A percentile compares a stretch with the other conserved stretches of the same genome.
These are phyloP conservation scores for Drosophila pandora DNA, from an alignment of 1,140 invertebrate species.

Conservation along the genomic window DNA sequence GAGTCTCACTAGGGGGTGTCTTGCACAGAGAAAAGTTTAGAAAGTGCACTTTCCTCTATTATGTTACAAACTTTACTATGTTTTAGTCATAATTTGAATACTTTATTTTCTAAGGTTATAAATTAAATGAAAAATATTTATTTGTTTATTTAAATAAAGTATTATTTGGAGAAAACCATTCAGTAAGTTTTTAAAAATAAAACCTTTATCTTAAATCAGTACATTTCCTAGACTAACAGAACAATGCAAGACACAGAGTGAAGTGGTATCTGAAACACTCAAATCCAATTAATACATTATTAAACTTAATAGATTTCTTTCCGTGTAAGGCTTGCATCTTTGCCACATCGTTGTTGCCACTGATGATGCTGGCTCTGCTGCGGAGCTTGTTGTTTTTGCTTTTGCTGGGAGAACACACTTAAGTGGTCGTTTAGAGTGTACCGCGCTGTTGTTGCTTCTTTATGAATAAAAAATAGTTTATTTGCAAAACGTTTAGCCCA, in stretches of 20 bases:
- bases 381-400: slow-evolving; percentile 24
- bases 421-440: slow-evolving; percentile 76
- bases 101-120: no score
- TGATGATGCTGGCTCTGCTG: slow-evolving; percentile 30
- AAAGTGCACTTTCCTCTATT: no score
- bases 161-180: no score
- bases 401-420: slow-evolving; percentile 70
- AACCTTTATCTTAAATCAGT: no score
- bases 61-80: no score
- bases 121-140: no score
- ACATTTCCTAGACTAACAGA: no score
- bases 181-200: no score
- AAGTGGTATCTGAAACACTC: no score
- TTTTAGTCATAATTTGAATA: no score
- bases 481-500: slow-evolving; percentile 78
- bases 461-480: slow-evolving; percentile 82
- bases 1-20: slow-evolving; percentile 14
- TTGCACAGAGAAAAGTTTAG: slow-evolving; percentile 30
- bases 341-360: slow-evolving; percentile 49
- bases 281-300: background rate
- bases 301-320: background rate
- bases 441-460: slow-evolving; percentile 70
- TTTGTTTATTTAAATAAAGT: no score
- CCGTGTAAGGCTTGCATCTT: slow-evolving; percentile 46
- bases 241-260: no score